Evolutionary conservation across 2,888 invertebrate species (phyloP), one percentile per base, ranked within the genome.

Genomic region (Hyposoter didymator): DNA sequence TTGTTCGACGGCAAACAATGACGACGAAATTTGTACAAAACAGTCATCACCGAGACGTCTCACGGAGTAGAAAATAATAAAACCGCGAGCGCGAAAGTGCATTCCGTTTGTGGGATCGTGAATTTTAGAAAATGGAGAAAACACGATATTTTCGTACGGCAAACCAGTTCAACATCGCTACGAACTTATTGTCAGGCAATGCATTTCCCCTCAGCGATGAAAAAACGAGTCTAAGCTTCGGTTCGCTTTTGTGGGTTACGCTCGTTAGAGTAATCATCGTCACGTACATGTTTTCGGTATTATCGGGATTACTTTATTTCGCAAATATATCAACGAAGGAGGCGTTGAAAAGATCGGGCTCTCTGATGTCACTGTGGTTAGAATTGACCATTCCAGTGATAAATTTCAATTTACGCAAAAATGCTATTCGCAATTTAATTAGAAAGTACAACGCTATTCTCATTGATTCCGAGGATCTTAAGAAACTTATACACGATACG

Each of bases 111-210:
- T 55, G 17, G 19, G 19, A 43, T n/a, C 19, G 22, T 2, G 52
- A 52, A 39, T 19, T 35, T 19, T 14, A 2, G 39, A 66, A 19
- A 12, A 78, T 78, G 78, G 52, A 78, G 32, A 67, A 1, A 43
- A 28, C 55, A 6, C 22, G 52, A 67, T 49, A 89, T 78, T 90
- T 90, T 49, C 66, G 55, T 67, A 88, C 12, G 6, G 43, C 87
- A 1, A 90, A 87, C 84, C 70, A 64, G 28, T 79, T 89, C 1
- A 90, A 90, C 49, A 70, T 66, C 1, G 22, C 87, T 4, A 6
- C 87, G 0, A 91, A 90, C 67, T 8, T 19, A 0, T 2, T 89
- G 1, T 89, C 90, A 8, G 90, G 89, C 0, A 91, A 90, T 52
- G 70, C 86, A 28, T 70, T 90, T 2, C 91, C 91, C 0, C 4